phyloP scores from a whole-genome alignment of 2,113 vertebrate species.

The Chionomys nivalis region DNA sequence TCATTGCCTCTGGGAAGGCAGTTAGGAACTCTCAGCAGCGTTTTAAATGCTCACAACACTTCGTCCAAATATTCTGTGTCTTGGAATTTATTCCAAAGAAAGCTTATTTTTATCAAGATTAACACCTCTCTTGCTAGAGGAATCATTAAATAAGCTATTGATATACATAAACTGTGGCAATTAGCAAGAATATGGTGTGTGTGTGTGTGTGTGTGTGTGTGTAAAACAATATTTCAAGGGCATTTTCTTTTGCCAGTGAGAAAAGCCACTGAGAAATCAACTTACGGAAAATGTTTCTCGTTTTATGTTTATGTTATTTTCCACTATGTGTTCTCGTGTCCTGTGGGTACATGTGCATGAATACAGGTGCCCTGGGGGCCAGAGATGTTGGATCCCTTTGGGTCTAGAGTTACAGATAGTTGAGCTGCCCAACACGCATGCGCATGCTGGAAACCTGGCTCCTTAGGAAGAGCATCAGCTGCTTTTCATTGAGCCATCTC shows the following conservation, averaged over 20 bases:
- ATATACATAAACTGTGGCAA: neutral
- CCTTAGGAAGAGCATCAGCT: neutral
- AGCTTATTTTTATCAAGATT: conserved; percentile 27
- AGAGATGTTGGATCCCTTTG: neutral
- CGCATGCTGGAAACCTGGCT: neutral
- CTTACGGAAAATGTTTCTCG: neutral
- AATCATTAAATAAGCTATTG: neutral
- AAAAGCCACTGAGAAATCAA: neutral
- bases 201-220: neutral
- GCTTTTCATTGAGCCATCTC: neutral
- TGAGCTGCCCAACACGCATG: neutral
- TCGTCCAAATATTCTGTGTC: conserved; percentile 8
- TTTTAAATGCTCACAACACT: neutral
- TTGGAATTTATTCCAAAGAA: conserved; percentile 3
- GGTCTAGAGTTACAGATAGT: neutral
- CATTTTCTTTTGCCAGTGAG: neutral
- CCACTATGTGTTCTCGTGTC: neutral
- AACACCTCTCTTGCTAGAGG: neutral
- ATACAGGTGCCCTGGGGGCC: neutral
- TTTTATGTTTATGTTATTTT: neutral
- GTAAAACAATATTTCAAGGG: neutral
- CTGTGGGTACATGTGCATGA: neutral
- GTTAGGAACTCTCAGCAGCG: neutral
- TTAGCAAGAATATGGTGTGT: conserved; percentile 17
- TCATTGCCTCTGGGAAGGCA: neutral